Percentiles rank a stretch among this genome's conserved stretches.
phyloP scores from a whole-genome alignment of 2,888 invertebrate species.

The Temnothorax ravouxi region DNA sequence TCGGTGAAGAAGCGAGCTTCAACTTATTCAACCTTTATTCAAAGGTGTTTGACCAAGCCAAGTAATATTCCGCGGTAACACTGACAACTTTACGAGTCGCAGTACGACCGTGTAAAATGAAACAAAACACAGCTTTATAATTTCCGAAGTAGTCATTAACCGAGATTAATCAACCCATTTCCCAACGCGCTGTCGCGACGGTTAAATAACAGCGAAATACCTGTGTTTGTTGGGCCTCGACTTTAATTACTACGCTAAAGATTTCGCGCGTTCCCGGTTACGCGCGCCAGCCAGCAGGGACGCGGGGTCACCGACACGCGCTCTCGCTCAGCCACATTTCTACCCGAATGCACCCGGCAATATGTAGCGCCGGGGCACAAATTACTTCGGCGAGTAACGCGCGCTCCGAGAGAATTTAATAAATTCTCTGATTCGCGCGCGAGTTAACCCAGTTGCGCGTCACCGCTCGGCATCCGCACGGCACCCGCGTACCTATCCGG shows the following conservation, averaged over 20 bases:
- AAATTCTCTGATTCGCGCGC: conserved; percentile 52
- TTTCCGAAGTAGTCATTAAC: conserved; percentile 15
- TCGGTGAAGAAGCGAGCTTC: no score
- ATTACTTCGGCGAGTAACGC: conserved; percentile 55
- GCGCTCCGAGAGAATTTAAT: conserved; percentile 55
- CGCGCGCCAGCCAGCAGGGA: not conserved
- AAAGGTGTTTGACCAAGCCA: not conserved
- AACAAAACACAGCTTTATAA: not conserved
- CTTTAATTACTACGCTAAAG: conserved; percentile 47
- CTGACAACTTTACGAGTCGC: not conserved
- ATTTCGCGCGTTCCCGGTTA: conserved; percentile 18
- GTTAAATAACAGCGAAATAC: conserved; percentile 19
- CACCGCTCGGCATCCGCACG: conserved; percentile 31
- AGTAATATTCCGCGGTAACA: not conserved
- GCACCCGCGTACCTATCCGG: not conserved
- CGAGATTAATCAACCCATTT: not conserved
- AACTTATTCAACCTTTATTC: not conserved
- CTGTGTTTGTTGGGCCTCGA: conserved; percentile 5
- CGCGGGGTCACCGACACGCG: not conserved
- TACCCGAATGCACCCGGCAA: conserved; percentile 48
- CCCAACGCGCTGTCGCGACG: not conserved
- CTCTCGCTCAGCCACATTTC: not conserved
- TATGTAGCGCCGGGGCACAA: conserved; percentile 40
- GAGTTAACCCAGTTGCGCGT: conserved; percentile 39
- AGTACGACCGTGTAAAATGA: not conserved